A percentile compares a stretch with the other conserved stretches of the same genome.
These are phyloP conservation scores for Nanger granti DNA, from an alignment of 2,113 vertebrate genomes.

Conservation along the genomic window DNA sequence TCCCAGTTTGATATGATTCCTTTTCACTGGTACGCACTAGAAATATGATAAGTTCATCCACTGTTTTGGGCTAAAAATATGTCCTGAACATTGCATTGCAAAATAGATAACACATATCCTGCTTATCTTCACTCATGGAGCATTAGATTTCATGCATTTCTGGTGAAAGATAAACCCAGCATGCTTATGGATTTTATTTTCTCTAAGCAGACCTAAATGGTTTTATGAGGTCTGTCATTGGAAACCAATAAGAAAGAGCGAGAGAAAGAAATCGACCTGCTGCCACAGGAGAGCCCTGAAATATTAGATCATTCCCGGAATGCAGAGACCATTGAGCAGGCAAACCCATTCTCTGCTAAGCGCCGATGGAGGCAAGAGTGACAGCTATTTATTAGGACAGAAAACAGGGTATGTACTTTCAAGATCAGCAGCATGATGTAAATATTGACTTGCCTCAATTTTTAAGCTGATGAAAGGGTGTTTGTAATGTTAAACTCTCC, in stretches of 20 bases:
- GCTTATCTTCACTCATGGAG: not conserved
- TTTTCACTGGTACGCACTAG: conserved; percentile 49
- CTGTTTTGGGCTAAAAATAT: not conserved
- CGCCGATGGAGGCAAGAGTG: not conserved
- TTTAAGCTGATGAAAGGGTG: conserved; percentile 54
- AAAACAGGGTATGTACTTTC: conserved; percentile 45
- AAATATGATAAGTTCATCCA: conserved; percentile 47
- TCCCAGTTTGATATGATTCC: conserved; percentile 1
- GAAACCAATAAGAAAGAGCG: conserved; percentile 45
- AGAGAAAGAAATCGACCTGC: conserved; percentile 56
- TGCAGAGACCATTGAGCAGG: not conserved
- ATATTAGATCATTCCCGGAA: conserved; percentile 47
- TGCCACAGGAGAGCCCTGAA: conserved; percentile 27
- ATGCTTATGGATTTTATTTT: conserved; percentile 26
- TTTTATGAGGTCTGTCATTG: conserved; percentile 55
- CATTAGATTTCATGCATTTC: conserved; percentile 20
- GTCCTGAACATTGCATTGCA: not conserved
- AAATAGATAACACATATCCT: not conserved
- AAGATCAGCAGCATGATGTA: conserved; percentile 57
- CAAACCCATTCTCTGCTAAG: not conserved
- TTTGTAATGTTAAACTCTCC: conserved; percentile 43
- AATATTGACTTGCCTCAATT: conserved; percentile 49
- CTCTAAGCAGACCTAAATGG: conserved; percentile 42
- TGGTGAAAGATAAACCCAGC: conserved; percentile 35
- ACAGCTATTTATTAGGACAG: conserved; percentile 52